Conservation (phyloP, 2,888 invertebrate species). For the Agrochola macilenta region DNA sequence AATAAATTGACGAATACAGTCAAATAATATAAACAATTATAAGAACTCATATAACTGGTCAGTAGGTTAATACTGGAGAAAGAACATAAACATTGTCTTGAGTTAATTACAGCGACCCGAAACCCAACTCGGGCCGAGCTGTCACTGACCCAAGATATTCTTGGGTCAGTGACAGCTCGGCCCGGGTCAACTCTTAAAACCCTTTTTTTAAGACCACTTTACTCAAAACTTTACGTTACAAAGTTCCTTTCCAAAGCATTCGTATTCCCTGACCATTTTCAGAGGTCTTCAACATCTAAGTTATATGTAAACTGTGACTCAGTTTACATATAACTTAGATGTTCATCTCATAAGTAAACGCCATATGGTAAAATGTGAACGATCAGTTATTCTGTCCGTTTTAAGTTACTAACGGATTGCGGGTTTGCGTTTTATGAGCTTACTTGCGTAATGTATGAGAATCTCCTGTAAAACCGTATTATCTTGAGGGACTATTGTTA, state of each 20-base stretch:
- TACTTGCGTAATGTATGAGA: background rate
- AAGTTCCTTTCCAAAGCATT: constrained; percentile 7
- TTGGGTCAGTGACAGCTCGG: too few species aligned
- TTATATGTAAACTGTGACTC: constrained; percentile 15
- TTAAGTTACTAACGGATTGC: constrained; percentile 2
- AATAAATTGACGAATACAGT: too few species aligned
- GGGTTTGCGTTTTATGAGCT: constrained; percentile 22
- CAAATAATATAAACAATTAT: too few species aligned
- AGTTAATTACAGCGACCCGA: too few species aligned
- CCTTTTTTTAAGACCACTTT: background rate
- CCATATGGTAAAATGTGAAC: constrained; percentile 24
- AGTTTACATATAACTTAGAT: too few species aligned
- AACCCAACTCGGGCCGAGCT: too few species aligned
- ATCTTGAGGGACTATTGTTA: background rate
- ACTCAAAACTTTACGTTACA: background rate
- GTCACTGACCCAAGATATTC: too few species aligned
- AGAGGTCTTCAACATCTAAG: constrained; percentile 1
- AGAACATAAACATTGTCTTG: too few species aligned
- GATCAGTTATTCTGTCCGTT: constrained; percentile 24
- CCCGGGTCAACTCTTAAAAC: background rate
- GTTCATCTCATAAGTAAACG: constrained; percentile 25
- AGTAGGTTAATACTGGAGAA: too few species aligned
- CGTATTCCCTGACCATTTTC: constrained; percentile 17
- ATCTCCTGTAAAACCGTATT: background rate
- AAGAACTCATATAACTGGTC: too few species aligned